Evolutionary conservation across 1,140 invertebrate genomes (phyloP).

Genomic region (Apis cerana): DNA sequence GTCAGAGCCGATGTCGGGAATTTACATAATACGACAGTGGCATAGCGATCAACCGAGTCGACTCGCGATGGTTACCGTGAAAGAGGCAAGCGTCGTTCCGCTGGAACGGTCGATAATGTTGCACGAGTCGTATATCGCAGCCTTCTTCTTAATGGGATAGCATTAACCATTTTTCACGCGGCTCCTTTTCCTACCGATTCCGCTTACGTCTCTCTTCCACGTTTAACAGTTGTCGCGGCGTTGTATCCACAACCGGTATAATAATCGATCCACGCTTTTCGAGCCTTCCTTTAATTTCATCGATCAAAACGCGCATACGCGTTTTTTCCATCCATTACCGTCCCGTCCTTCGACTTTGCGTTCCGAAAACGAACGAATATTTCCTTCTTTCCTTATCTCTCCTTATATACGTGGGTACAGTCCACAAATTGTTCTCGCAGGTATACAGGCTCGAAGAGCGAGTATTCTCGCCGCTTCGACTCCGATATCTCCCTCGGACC

Average conservation of each 20-base stretch:
- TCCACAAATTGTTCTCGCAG: too few relatives aligned
- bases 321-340: too few relatives aligned
- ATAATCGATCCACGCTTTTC: conserved; percentile 34
- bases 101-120: conserved; percentile 62
- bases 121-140: conserved; percentile 54
- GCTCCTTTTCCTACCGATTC: neutral
- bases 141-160: conserved; percentile 55
- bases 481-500: too few relatives aligned
- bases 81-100: conserved; percentile 21
- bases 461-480: too few relatives aligned
- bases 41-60: conserved; percentile 55
- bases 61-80: neutral
- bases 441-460: too few relatives aligned
- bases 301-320: neutral
- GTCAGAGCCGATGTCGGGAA: conserved; percentile 63
- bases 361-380: neutral
- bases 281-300: conserved; percentile 11
- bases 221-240: neutral
- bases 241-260: neutral
- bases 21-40: conserved; percentile 67
- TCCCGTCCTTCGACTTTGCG: neutral
- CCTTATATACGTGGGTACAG: too few relatives aligned
- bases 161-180: conserved; percentile 45
- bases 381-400: too few relatives aligned
- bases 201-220: neutral